phyloP scores from a whole-genome alignment of 2,797 vertebrate genomes.

The Luscinia megarhynchos region DNA sequence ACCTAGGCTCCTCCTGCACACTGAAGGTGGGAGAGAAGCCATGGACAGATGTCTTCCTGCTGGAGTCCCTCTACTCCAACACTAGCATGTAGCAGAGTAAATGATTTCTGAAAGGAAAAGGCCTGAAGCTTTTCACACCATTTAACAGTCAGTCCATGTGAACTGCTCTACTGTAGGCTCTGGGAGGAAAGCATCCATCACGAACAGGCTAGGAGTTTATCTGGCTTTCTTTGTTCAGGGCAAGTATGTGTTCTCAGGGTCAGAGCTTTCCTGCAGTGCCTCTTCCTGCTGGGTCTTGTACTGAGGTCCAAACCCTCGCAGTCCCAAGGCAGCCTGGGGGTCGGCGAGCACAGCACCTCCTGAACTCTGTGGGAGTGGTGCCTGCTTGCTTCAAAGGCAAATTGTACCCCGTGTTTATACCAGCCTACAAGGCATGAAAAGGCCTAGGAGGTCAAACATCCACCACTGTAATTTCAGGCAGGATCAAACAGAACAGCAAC shows the following conservation, averaged over 20 bases:
- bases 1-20: neutral
- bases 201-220: neutral
- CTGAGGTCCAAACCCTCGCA: accelerated
- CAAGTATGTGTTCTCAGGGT: neutral
- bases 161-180: neutral
- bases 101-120: neutral
- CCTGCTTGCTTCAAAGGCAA: slow-evolving; percentile 13
- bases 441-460: slow-evolving; percentile 37
- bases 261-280: neutral
- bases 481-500: slow-evolving; percentile 48
- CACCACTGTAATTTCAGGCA: slow-evolving; percentile 52
- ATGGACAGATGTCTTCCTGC: neutral
- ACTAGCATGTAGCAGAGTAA: neutral
- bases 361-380: neutral
- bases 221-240: neutral
- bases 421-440: slow-evolving; percentile 36
- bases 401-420: neutral
- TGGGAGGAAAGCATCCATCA: neutral
- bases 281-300: neutral
- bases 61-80: neutral
- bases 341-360: neutral
- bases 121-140: neutral
- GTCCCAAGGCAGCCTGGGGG: accelerated
- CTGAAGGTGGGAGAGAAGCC: neutral
- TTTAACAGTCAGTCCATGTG: neutral